Conservation (phyloP, 1,140 invertebrate genomes). For the Drosophila mauritiana region DNA sequence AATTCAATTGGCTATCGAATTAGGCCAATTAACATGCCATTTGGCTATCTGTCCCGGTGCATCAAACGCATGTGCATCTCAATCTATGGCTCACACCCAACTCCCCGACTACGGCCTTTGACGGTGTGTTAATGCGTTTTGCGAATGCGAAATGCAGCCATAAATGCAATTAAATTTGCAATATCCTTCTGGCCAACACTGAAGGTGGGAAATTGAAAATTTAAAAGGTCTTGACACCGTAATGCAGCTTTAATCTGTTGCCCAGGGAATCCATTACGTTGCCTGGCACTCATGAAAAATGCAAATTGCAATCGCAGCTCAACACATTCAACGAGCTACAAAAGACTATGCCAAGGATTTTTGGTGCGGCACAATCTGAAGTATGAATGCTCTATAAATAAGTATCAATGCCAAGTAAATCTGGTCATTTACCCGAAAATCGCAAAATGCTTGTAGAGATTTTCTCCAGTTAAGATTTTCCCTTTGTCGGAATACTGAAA, state of each 20-base stretch:
- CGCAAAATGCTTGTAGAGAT: no score
- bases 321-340: slow-evolving; percentile 20
- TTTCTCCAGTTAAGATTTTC: background rate
- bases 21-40: slow-evolving; percentile 52
- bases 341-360: slow-evolving; percentile 5
- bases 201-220: slow-evolving; percentile 43
- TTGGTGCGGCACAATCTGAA: background rate
- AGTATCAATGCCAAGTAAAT: background rate
- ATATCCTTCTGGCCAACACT: slow-evolving; percentile 5
- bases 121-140: slow-evolving; percentile 6
- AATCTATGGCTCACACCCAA: slow-evolving; percentile 9
- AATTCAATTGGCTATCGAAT: slow-evolving; percentile 57
- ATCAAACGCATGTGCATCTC: slow-evolving; percentile 22
- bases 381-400: slow-evolving; percentile 7
- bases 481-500: background rate
- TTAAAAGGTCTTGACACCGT: slow-evolving; percentile 44
- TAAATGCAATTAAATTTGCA: slow-evolving; percentile 52
- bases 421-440: no score
- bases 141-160: slow-evolving; percentile 12
- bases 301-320: slow-evolving; percentile 47
- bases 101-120: slow-evolving; percentile 1
- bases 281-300: slow-evolving; percentile 33
- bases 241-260: slow-evolving; percentile 45
- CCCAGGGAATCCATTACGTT: slow-evolving; percentile 37
- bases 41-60: slow-evolving; percentile 29